These are phyloP conservation scores for Pheosia gnoma DNA, from an alignment of 2,888 invertebrate species.

Conservation along the genomic window DNA sequence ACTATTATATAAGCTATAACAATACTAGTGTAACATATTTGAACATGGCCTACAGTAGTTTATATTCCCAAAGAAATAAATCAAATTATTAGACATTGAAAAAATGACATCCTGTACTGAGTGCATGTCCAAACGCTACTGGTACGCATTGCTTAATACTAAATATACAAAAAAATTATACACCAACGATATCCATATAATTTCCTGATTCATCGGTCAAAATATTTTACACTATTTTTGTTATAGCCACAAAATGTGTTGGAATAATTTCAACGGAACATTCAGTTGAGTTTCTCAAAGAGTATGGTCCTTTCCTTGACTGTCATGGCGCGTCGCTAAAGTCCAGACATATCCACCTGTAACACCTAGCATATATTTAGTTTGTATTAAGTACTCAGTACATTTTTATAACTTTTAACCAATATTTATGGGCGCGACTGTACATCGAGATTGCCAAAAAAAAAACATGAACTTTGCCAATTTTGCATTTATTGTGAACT, in stretches of 20 bases:
- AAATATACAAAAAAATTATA: too few relatives aligned
- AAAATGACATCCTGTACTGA: too few relatives aligned
- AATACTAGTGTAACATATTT: too few relatives aligned
- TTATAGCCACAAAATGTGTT: neutral
- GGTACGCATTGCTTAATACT: too few relatives aligned
- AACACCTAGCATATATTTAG: conserved; percentile 19
- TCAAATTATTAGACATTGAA: too few relatives aligned
- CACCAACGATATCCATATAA: too few relatives aligned
- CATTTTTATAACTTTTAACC: neutral
- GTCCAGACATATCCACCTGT: conserved; percentile 33
- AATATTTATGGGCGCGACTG: conserved; percentile 27
- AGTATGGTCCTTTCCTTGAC: conserved; percentile 15
- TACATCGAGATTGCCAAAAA: conserved; percentile 12
- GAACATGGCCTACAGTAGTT: too few relatives aligned
- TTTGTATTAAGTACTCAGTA: conserved; percentile 13
- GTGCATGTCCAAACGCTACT: too few relatives aligned
- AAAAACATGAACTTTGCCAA: neutral
- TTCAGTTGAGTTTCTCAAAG: conserved; percentile 17
- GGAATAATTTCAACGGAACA: conserved; percentile 8
- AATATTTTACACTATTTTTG: too few relatives aligned
- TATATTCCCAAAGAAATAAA: too few relatives aligned
- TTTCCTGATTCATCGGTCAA: too few relatives aligned
- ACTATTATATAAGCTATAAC: too few relatives aligned
- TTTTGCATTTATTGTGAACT: conserved; percentile 1
- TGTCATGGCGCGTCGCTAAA: conserved; percentile 14